These are phyloP conservation scores for Megalops atlanticus DNA, from an alignment of 2,113 vertebrate genomes.

Conservation along the genomic window DNA sequence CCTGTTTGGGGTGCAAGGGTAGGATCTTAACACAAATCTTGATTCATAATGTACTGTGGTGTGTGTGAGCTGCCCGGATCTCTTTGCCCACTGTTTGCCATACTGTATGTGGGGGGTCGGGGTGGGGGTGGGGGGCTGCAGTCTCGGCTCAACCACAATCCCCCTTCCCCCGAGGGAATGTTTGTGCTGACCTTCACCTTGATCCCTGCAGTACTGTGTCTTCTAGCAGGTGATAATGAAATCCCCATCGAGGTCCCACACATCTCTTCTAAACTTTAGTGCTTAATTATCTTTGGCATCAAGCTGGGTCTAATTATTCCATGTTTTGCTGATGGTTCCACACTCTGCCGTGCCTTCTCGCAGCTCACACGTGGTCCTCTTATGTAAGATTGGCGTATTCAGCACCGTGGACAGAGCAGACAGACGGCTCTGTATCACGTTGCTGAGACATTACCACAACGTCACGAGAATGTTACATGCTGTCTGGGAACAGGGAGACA, in stretches of 20 bases:
- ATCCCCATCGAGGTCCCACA: slow-evolving; percentile 14
- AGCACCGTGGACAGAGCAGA: too few species aligned
- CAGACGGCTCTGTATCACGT: background rate
- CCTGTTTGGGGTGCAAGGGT: too few species aligned
- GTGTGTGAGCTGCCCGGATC: background rate
- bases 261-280: slow-evolving; percentile 30
- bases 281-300: slow-evolving; percentile 38
- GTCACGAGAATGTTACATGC: background rate
- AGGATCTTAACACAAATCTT: too few species aligned
- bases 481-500: background rate
- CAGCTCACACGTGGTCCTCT: background rate
- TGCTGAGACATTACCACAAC: background rate
- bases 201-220: slow-evolving; percentile 20
- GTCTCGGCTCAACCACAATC: background rate
- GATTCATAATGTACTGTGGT: background rate
- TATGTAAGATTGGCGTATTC: too few species aligned
- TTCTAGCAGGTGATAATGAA: slow-evolving; percentile 29
- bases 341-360: background rate
- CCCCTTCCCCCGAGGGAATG: background rate
- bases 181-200: slow-evolving; percentile 27
- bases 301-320: slow-evolving; percentile 42
- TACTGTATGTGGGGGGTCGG: too few species aligned
- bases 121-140: background rate
- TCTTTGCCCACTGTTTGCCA: background rate
- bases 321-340: slow-evolving; percentile 4